A percentile compares a stretch with the other conserved stretches of the same genome.
Evolutionary conservation across 1,140 invertebrate species (phyloP).

Genomic region (Lepidurus couesii): DNA sequence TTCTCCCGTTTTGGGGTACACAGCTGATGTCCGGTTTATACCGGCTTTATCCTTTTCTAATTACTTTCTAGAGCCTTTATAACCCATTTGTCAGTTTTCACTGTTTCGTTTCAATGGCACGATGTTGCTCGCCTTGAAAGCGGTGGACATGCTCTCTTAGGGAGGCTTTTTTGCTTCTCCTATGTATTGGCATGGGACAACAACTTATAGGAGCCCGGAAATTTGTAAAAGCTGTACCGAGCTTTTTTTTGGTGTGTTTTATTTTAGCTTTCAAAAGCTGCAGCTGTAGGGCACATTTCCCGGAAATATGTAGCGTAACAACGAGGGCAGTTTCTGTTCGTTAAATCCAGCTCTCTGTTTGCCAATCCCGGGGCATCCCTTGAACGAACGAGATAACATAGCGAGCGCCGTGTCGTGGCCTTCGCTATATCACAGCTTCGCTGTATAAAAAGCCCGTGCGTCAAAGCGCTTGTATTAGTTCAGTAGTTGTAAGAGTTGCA

Average conservation of each 20-base stretch:
- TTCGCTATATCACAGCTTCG: background rate
- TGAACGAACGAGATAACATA: background rate
- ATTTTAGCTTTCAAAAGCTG: no score
- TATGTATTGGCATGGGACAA: no score
- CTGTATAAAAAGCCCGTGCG: background rate
- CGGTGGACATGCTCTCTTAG: background rate
- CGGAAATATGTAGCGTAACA: background rate
- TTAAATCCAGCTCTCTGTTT: background rate
- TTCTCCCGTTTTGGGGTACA: background rate
- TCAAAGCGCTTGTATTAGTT: background rate
- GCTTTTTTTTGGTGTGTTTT: no score
- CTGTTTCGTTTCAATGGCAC: background rate
- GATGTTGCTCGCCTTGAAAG: background rate
- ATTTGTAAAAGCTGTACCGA: no score
- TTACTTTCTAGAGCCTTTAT: background rate
- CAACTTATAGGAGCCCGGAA: background rate
- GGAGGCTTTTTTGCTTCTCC: no score
- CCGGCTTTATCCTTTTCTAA: background rate
- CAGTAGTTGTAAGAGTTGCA: background rate
- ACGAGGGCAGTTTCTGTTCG: background rate
- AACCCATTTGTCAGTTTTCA: background rate
- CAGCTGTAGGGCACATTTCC: no score
- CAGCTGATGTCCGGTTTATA: background rate
- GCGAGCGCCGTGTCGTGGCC: background rate
- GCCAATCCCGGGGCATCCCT: background rate